A percentile compares a stretch with the other conserved stretches of the same genome.
phyloP scores from a whole-genome alignment of 1,140 invertebrate genomes.

The Samia ricini region DNA sequence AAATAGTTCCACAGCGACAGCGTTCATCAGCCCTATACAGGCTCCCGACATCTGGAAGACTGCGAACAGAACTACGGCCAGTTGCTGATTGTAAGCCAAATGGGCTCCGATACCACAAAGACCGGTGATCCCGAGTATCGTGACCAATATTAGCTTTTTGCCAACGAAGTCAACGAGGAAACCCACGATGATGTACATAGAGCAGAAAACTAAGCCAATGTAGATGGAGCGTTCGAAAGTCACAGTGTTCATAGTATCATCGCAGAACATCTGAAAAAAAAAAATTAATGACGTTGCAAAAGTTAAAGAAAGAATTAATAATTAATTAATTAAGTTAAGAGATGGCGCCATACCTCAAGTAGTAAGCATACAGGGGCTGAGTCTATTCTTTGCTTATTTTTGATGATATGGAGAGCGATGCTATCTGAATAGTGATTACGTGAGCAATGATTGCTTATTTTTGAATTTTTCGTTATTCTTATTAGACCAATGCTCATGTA shows the following conservation, averaged over 20 bases:
- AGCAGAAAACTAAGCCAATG: constrained; percentile 67
- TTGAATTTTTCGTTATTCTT: no score
- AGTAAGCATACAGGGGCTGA: no score
- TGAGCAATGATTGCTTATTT: no score
- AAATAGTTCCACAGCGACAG: constrained; percentile 66
- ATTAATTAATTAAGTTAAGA: no score
- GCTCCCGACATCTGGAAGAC: constrained; percentile 69
- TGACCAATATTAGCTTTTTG: constrained; percentile 61
- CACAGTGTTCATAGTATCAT: constrained; percentile 59
- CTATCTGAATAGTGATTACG: no score
- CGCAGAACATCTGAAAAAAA: constrained; percentile 36
- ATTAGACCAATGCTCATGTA: no score
- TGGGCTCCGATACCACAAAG: constrained; percentile 49
- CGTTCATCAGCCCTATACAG: constrained; percentile 70
- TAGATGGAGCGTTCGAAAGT: constrained; percentile 68
- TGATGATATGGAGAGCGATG: no score
- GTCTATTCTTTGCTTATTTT: no score
- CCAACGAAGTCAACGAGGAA: constrained; percentile 65
- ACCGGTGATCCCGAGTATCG: constrained; percentile 44
- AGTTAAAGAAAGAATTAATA: background rate
- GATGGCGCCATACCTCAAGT: no score
- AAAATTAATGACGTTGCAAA: background rate
- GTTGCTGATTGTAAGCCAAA: constrained; percentile 41
- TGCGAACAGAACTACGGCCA: constrained; percentile 58
- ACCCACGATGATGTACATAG: constrained; percentile 67